These are phyloP conservation scores for Schrankia costaestrigalis DNA, from an alignment of 2,888 invertebrate species.

Conservation along the genomic window DNA sequence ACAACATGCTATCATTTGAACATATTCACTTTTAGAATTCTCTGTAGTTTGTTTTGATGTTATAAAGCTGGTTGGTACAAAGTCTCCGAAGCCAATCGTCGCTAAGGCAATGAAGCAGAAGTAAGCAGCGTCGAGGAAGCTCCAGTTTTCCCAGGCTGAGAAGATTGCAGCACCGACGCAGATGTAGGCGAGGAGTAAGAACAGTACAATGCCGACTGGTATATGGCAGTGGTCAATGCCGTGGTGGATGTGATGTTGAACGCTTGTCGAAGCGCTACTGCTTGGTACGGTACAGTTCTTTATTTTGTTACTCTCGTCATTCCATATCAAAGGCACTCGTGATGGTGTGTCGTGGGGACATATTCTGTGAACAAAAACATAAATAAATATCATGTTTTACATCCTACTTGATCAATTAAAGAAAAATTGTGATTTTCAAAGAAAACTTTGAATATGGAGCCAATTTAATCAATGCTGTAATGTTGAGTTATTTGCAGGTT, in stretches of 20 bases:
- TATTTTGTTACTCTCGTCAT: conserved; percentile 64
- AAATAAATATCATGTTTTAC: not conserved
- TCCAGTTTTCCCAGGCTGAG: conserved; percentile 90
- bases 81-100: conserved; percentile 91
- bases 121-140: conserved; percentile 89
- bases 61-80: conserved; percentile 82
- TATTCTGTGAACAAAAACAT: conserved; percentile 51
- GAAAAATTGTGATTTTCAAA: too few species aligned
- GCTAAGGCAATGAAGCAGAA: conserved; percentile 92
- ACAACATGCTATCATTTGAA: conserved; percentile 89
- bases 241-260: conserved; percentile 54
- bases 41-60: conserved; percentile 68
- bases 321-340: conserved; percentile 86
- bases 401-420: too few species aligned
- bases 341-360: conserved; percentile 87
- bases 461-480: too few species aligned
- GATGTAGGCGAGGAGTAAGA: conserved; percentile 86
- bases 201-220: conserved; percentile 79
- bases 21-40: conserved; percentile 77
- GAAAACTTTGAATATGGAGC: too few species aligned
- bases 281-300: conserved; percentile 64
- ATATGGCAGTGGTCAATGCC: conserved; percentile 69
- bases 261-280: conserved; percentile 58
- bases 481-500: too few species aligned
- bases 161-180: conserved; percentile 88